These are phyloP conservation scores for Tringa solitaria DNA, from an alignment of 2,113 vertebrate genomes.

Conservation along the genomic window DNA sequence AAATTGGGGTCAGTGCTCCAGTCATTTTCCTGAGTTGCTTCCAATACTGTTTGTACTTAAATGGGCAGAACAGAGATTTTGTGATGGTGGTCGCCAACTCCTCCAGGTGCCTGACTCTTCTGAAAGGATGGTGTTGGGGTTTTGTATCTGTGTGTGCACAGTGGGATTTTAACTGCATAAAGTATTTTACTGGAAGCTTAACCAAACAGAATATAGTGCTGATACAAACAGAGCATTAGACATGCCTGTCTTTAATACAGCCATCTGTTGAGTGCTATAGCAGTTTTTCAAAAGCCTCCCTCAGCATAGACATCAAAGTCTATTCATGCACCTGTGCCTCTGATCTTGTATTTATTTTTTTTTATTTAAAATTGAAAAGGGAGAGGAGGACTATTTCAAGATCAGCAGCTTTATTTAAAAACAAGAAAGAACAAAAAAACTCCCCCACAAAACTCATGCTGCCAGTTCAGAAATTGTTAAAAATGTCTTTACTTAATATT, in stretches of 20 bases:
- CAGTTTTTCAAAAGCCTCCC: conserved; percentile 37
- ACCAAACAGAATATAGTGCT: background rate
- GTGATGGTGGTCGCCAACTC: background rate
- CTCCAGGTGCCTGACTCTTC: background rate
- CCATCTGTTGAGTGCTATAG: conserved; percentile 38
- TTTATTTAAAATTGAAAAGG: background rate
- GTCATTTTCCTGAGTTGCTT: background rate
- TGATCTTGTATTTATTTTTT: conserved; percentile 33
- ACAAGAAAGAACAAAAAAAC: background rate
- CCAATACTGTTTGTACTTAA: background rate
- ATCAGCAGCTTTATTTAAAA: background rate
- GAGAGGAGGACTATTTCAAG: background rate
- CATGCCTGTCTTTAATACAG: background rate
- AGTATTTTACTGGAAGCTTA: conserved; percentile 13
- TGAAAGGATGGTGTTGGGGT: background rate
- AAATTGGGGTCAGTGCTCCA: background rate
- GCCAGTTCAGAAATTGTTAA: background rate
- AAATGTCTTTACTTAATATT: background rate
- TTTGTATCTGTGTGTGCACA: background rate
- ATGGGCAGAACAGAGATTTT: background rate
- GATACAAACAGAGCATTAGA: background rate
- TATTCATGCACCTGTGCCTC: conserved; percentile 35
- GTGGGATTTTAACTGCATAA: background rate
- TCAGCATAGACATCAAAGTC: conserved; percentile 41
- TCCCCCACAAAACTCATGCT: background rate